Percentiles rank a stretch among this genome's conserved stretches.
phyloP scores from a whole-genome alignment of 2,888 invertebrate species.

The Eucriotettix oculatus region DNA sequence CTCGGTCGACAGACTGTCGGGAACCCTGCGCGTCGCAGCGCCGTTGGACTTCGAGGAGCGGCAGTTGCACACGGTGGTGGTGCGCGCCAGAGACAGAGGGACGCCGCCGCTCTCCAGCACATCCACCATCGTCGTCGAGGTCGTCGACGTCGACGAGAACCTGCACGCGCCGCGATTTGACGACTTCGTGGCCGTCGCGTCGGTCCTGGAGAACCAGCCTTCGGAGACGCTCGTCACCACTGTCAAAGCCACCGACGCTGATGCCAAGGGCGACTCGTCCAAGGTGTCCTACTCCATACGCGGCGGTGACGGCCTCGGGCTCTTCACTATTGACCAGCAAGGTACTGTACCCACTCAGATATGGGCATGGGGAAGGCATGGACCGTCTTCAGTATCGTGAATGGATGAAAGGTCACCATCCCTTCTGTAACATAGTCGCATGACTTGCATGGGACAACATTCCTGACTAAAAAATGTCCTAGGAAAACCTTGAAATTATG shows the following conservation, averaged over 20 bases:
- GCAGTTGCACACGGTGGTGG: constrained; percentile 75
- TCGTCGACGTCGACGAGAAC: constrained; percentile 91
- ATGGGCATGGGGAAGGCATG: too few species aligned
- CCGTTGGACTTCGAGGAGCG: constrained; percentile 76
- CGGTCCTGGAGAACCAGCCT: constrained; percentile 65
- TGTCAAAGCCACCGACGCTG: constrained; percentile 63
- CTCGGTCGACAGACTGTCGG: constrained; percentile 68
- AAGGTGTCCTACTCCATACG: constrained; percentile 71
- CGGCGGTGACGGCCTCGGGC: constrained; percentile 79
- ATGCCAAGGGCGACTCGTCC: constrained; percentile 65
- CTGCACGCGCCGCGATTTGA: constrained; percentile 64
- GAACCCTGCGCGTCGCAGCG: constrained; percentile 64
- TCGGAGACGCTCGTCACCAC: constrained; percentile 60
- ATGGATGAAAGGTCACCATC: too few species aligned
- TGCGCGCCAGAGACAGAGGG: constrained; percentile 73
- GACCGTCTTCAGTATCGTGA: too few species aligned
- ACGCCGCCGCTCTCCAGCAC: constrained; percentile 20
- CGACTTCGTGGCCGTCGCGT: constrained; percentile 58
- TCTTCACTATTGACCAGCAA: constrained; percentile 77
- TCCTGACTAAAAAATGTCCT: too few species aligned
- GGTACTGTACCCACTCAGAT: too few species aligned
- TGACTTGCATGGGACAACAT: too few species aligned
- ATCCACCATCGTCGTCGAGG: constrained; percentile 45
- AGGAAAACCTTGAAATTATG: too few species aligned
- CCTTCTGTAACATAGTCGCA: too few species aligned